phyloP scores from a whole-genome alignment of 2,113 vertebrate genomes.

The Perca fluviatilis region DNA sequence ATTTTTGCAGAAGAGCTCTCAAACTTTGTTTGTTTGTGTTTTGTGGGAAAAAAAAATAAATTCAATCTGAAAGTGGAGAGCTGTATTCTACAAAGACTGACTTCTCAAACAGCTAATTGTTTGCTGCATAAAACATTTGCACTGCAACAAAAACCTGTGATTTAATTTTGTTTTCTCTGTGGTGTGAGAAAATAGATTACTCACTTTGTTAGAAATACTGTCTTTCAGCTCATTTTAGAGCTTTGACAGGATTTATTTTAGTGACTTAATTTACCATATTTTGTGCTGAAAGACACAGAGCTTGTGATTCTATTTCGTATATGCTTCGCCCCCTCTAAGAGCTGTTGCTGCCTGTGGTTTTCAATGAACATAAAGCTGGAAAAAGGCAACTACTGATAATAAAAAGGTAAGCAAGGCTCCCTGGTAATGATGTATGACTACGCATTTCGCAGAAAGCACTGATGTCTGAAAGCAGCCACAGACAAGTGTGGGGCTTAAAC shows the following conservation, averaged over 20 bases:
- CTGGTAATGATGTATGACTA: not conserved
- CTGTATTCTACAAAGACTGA: not conserved
- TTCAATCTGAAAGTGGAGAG: not conserved
- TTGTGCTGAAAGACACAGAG: not conserved
- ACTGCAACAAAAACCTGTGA: not conserved
- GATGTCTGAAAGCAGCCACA: not conserved
- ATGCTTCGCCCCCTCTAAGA: too few relatives aligned
- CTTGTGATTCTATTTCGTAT: not conserved
- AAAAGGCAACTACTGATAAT: not conserved
- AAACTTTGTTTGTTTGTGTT: not conserved
- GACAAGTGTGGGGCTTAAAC: not conserved
- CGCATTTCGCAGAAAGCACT: not conserved
- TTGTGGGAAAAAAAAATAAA: not conserved
- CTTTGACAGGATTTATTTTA: not conserved
- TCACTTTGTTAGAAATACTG: not conserved
- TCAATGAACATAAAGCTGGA: not conserved
- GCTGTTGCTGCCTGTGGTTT: not conserved
- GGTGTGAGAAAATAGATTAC: not conserved
- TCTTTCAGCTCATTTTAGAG: slow-evolving; percentile 1
- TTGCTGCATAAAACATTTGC: not conserved
- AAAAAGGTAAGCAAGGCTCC: not conserved
- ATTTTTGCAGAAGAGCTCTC: not conserved
- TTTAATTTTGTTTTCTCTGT: not conserved
- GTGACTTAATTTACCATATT: not conserved
- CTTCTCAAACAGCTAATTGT: not conserved